Evolutionary conservation across 2,113 vertebrate species (phyloP).

Genomic region (Myiozetetes cayanensis): DNA sequence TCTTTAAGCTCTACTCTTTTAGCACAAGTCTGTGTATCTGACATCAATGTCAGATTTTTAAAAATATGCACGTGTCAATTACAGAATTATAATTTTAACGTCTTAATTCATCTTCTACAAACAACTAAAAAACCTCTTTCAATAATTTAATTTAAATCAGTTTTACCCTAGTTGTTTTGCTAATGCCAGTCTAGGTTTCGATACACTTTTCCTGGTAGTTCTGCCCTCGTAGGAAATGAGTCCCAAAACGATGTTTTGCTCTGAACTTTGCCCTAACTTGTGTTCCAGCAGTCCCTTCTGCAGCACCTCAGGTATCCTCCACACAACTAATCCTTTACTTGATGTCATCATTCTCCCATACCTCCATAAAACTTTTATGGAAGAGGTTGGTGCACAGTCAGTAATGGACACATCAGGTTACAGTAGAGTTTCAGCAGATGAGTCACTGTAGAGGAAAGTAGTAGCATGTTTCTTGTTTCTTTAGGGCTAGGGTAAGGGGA

Average conservation of each 20-base stretch:
- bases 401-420: neutral
- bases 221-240: neutral
- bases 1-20: neutral
- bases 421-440: neutral
- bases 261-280: neutral
- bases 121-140: neutral
- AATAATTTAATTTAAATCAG: neutral
- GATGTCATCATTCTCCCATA: neutral
- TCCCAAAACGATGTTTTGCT: neutral
- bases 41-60: neutral
- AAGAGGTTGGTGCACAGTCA: rapidly evolving
- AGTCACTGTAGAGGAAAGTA: neutral
- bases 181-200: neutral
- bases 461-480: neutral
- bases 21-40: neutral
- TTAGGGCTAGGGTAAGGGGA: neutral
- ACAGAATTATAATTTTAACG: neutral
- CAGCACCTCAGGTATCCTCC: neutral
- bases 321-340: neutral
- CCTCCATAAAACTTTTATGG: neutral
- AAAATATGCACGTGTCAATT: neutral
- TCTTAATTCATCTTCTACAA: neutral
- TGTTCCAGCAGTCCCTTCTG: neutral
- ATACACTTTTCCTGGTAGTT: neutral
- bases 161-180: neutral